Evolutionary conservation across 2,797 vertebrate genomes (phyloP).

Genomic region (Alcedo quadribrachys): DNA sequence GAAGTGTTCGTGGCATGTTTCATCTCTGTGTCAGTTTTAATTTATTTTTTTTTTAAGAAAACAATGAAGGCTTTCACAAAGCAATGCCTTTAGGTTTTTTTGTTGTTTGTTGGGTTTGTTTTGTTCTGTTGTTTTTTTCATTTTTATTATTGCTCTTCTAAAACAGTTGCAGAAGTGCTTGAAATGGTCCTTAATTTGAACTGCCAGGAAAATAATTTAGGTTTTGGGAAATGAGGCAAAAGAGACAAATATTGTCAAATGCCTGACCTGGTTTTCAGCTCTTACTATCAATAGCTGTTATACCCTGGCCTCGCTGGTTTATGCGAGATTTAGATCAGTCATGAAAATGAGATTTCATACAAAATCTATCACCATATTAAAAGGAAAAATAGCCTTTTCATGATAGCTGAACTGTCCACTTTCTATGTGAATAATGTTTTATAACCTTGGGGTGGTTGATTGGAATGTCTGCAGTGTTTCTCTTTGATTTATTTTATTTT

Average conservation of each 20-base stretch:
- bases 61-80: conserved; percentile 3
- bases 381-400: not conserved
- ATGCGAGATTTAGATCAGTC: conserved; percentile 15
- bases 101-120: too few relatives aligned
- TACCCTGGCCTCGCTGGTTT: not conserved
- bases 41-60: not conserved
- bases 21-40: not conserved
- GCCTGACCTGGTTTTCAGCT: conserved; percentile 30
- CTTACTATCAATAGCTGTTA: not conserved
- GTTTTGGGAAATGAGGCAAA: conserved; percentile 20
- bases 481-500: not conserved
- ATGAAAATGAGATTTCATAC: not conserved
- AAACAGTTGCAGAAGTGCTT: conserved; percentile 28
- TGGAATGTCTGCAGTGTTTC: not conserved
- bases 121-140: not conserved
- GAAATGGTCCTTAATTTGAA: conserved; percentile 29
- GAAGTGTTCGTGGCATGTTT: not conserved
- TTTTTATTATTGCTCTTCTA: conserved; percentile 22
- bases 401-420: not conserved
- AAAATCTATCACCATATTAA: conserved; percentile 16
- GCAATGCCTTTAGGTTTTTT: not conserved
- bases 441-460: not conserved
- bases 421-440: not conserved
- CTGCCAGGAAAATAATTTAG: conserved; percentile 28
- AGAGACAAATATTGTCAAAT: conserved; percentile 26